phyloP scores from a whole-genome alignment of 2,888 invertebrate genomes.

The Apomyelois bistriatella region DNA sequence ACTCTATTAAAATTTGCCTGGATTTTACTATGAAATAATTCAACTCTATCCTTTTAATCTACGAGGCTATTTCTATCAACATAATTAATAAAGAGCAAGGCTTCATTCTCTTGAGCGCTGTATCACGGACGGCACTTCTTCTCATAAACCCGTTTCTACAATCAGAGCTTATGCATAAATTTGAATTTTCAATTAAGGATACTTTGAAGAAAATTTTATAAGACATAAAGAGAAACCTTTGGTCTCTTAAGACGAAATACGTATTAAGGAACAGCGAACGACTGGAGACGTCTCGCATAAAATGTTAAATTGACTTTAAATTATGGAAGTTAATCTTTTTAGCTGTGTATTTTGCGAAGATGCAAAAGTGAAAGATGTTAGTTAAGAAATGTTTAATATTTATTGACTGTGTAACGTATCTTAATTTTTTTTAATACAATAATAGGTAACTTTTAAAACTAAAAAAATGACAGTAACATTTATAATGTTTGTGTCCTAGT shows the following conservation, averaged over 20 bases:
- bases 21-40: slow-evolving; percentile 47
- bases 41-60: slow-evolving; percentile 52
- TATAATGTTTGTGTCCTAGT: too few relatives aligned
- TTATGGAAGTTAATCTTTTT: slow-evolving; percentile 9
- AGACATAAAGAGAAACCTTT: slow-evolving; percentile 78
- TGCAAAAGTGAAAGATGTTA: too few relatives aligned
- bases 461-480: too few relatives aligned
- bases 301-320: slow-evolving; percentile 11
- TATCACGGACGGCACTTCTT: slow-evolving; percentile 47
- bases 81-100: slow-evolving; percentile 64
- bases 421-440: too few relatives aligned
- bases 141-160: slow-evolving; percentile 51
- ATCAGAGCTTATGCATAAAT: slow-evolving; percentile 80
- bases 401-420: background rate
- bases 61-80: slow-evolving; percentile 58
- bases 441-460: too few relatives aligned
- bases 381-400: slow-evolving; percentile 9
- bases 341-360: background rate
- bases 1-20: slow-evolving; percentile 17
- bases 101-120: slow-evolving; percentile 58
- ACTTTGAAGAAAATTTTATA: slow-evolving; percentile 79
- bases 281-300: slow-evolving; percentile 28
- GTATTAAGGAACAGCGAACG: slow-evolving; percentile 47
- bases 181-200: slow-evolving; percentile 79
- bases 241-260: slow-evolving; percentile 71